Evolutionary conservation across 1,140 invertebrate genomes (phyloP).

Genomic region (Zaprionus vittiger): DNA sequence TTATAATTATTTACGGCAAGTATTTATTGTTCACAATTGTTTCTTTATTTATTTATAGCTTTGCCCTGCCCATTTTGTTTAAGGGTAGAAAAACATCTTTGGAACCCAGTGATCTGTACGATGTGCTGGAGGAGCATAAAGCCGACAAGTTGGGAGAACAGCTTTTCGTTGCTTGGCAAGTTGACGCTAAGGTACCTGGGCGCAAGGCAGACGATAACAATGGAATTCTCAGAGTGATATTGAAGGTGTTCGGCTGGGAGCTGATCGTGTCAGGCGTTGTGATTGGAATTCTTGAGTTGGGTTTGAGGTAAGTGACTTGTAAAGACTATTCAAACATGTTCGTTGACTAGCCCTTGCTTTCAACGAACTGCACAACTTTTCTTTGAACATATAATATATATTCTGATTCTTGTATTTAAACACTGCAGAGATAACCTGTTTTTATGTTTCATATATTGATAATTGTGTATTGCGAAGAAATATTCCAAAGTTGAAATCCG

Average conservation of each 20-base stretch:
- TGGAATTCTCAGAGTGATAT: constrained; percentile 53
- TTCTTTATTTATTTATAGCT: constrained; percentile 69
- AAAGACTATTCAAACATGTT: background rate
- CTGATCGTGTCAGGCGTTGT: constrained; percentile 56
- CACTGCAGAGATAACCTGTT: no score
- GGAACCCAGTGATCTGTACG: constrained; percentile 86
- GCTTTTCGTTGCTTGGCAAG: constrained; percentile 59
- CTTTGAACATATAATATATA: no score
- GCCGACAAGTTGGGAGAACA: constrained; percentile 76
- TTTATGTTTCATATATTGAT: no score
- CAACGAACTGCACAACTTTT: no score
- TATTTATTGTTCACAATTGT: background rate
- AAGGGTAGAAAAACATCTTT: constrained; percentile 85
- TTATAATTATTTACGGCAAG: background rate
- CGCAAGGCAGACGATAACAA: constrained; percentile 41
- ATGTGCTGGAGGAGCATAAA: constrained; percentile 86
- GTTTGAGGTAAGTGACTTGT: constrained; percentile 52
- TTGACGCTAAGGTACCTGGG: constrained; percentile 41
- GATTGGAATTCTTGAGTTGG: constrained; percentile 53
- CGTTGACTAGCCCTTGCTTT: background rate
- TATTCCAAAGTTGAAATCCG: no score
- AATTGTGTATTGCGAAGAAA: no score
- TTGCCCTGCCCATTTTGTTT: constrained; percentile 85
- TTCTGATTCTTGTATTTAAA: no score
- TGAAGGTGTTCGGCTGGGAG: constrained; percentile 66